These are phyloP conservation scores for Parnassius apollo DNA, from an alignment of 2,888 invertebrate species.

Conservation along the genomic window DNA sequence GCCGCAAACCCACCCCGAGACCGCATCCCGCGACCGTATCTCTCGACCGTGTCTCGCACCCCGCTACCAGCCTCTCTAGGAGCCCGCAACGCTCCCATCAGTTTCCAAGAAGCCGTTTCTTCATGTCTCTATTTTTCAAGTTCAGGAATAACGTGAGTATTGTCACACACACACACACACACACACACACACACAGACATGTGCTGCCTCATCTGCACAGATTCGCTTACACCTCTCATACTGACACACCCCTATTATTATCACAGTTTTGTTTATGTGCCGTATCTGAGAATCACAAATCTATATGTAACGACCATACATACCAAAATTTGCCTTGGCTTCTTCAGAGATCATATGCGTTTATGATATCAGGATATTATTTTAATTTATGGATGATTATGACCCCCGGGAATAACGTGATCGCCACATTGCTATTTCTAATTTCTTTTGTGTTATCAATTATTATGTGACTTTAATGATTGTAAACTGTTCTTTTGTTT, in stretches of 20 bases:
- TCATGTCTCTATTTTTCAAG: constrained; percentile 79
- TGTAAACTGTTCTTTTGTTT: too few relatives aligned
- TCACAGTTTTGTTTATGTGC: neutral
- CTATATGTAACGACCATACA: too few relatives aligned
- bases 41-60: neutral
- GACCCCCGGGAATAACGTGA: too few relatives aligned
- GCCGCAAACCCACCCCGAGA: constrained; percentile 4
- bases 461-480: too few relatives aligned
- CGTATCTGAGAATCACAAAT: neutral
- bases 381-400: too few relatives aligned
- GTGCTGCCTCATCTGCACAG: neutral
- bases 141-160: constrained; percentile 77
- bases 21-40: constrained; percentile 29
- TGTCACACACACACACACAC: neutral
- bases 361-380: too few relatives aligned
- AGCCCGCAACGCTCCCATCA: constrained; percentile 16
- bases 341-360: too few relatives aligned
- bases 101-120: constrained; percentile 5
- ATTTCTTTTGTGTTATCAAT: too few relatives aligned
- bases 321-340: too few relatives aligned
- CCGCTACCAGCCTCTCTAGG: constrained; percentile 32
- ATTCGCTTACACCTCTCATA: neutral
- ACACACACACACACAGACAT: neutral
- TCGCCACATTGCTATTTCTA: too few relatives aligned
- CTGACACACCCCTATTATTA: neutral